Percentiles rank a stretch among this genome's conserved stretches.
Evolutionary conservation across 1,140 invertebrate genomes (phyloP).

Genomic region (Zaprionus camerounensis): DNA sequence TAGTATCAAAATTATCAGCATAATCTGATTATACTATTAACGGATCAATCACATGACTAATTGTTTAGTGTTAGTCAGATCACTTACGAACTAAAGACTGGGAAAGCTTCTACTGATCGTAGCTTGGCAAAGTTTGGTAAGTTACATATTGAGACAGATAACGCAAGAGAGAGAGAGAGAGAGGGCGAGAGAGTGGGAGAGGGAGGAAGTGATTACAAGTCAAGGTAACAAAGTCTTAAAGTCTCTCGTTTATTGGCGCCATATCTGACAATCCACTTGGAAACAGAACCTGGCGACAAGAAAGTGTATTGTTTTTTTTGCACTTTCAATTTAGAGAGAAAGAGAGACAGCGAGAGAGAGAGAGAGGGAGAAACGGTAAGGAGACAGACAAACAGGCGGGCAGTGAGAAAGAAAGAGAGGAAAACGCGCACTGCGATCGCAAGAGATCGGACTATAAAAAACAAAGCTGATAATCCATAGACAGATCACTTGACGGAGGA

Average conservation of each 20-base stretch:
- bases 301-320: background rate
- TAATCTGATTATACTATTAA: too few relatives aligned
- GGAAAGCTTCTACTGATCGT: background rate
- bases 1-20: too few relatives aligned
- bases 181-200: background rate
- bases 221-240: background rate
- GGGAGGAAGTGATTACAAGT: background rate
- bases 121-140: background rate
- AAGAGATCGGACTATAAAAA: background rate
- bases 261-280: background rate
- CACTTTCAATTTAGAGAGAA: background rate
- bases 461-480: conserved; percentile 10
- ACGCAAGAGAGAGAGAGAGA: background rate
- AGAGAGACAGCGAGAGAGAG: conserved; percentile 7
- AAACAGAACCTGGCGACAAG: conserved; percentile 1
- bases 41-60: background rate
- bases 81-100: background rate
- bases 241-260: background rate
- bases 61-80: background rate
- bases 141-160: background rate
- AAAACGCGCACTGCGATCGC: background rate
- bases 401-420: background rate
- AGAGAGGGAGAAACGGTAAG: conserved; percentile 3
- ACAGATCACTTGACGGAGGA: background rate
- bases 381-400: conserved; percentile 11